phyloP scores from a whole-genome alignment of 2,113 vertebrate species.

The Oriolus oriolus region DNA sequence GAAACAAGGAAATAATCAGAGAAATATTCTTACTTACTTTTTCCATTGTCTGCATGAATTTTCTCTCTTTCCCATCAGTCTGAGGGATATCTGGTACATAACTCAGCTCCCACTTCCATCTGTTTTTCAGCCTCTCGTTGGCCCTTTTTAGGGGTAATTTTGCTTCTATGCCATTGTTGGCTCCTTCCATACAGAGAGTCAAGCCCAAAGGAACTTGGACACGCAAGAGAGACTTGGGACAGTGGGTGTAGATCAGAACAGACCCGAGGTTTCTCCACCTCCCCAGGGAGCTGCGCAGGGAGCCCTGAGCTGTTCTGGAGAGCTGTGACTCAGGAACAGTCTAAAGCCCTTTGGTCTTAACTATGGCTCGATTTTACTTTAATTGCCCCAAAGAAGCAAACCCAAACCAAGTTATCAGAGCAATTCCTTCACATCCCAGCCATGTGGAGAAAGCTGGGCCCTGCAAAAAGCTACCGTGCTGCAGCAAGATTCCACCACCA shows the following conservation, averaged over 20 bases:
- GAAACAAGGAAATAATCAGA: neutral
- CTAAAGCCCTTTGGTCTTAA: neutral
- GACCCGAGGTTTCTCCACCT: neutral
- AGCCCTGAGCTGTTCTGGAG: neutral
- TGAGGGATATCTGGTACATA: neutral
- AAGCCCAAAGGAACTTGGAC: neutral
- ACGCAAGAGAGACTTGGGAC: neutral
- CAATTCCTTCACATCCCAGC: neutral
- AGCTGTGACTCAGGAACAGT: neutral
- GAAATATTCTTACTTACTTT: neutral
- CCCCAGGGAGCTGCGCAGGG: neutral
- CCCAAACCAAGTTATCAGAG: neutral
- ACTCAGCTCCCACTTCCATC: neutral
- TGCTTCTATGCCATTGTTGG: neutral
- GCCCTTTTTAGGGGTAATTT: neutral
- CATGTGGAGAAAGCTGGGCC: accelerated
- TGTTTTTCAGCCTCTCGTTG: accelerated
- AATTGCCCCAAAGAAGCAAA: neutral
- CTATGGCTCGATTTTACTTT: neutral
- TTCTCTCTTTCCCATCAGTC: neutral
- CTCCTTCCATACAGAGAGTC: accelerated
- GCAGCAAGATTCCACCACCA: neutral
- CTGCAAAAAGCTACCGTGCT: neutral
- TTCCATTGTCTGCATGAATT: neutral
- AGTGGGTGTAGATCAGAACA: no score